Base-by-base conservation (phyloP, 2,888 invertebrate genomes). In the Melanophora roralis region DNA sequence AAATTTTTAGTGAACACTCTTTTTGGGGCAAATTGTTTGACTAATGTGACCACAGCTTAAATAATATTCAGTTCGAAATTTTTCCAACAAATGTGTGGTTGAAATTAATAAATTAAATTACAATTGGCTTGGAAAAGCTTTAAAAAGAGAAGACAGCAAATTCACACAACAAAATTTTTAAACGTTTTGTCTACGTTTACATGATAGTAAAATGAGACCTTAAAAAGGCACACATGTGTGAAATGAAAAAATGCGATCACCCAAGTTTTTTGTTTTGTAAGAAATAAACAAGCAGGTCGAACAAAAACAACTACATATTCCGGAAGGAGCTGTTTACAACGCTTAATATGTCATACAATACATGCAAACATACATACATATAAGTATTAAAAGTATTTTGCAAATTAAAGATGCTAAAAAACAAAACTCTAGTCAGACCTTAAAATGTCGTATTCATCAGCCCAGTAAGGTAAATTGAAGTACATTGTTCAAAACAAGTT, bases 51-150 rank as follows among this genome's bases (percentile, higher is more conserved):
- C n/a, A n/a, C n/a, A n/a, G n/a, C n/a, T 75, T 40, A 62, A 62
- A 51, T 68, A 62, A 72, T 72, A 75, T 74, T 69, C 68, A 34
- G 23, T 47, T 69, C 53, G 62, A 47, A 27, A 62, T 47, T 51
- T 5, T 27, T 27, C 27, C 47, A 55, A 68, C 16, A 64, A 38
- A 57, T 57, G n/a, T 11, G 27, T n/a, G 36, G n/a, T 53, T 21
- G 3, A 27, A 36, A 49, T 60, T 43, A 60, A 74, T 60, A 59
- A 68, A 73, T 76, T 73, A 80, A 62, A 76, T 76, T 76, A 64
- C 76, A 67, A 55, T 72, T 51, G 80, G 80, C 80, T 76, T 75
- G 75, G 62, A 64, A 27, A 67, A 64, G 80, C 76, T 75, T 80
- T 36, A 64, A 75, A 60, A 75, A 49, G 62, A 76, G 69, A 67